Evolutionary conservation across 1,140 invertebrate species (phyloP).

Genomic region (Choristoneura fumiferana): DNA sequence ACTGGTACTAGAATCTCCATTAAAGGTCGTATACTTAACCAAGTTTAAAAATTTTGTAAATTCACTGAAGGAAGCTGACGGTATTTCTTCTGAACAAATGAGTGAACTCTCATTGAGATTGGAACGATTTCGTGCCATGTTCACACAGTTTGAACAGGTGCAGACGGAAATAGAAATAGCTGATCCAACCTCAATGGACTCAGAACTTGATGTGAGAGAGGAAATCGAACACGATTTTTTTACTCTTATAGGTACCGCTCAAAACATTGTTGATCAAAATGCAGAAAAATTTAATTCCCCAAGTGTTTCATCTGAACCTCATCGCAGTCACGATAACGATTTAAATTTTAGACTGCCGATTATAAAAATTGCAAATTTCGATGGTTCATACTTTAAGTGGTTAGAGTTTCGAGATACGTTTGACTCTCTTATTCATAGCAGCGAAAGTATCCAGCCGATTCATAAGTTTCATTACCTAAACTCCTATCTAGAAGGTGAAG

Average conservation of each 20-base stretch:
- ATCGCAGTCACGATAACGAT: too few relatives aligned
- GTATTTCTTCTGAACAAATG: too few relatives aligned
- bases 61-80: too few relatives aligned
- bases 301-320: too few relatives aligned
- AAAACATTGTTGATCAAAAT: neutral
- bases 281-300: neutral
- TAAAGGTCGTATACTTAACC: neutral
- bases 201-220: neutral
- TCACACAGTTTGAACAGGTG: too few relatives aligned
- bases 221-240: slow-evolving; percentile 18
- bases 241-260: neutral
- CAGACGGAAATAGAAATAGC: neutral
- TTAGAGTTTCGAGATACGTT: slow-evolving; percentile 6
- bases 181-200: neutral
- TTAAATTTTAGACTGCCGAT: slow-evolving; percentile 31
- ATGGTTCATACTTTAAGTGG: slow-evolving; percentile 40
- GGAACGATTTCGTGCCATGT: too few relatives aligned
- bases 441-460: slow-evolving; percentile 28
- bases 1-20: too few relatives aligned
- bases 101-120: too few relatives aligned
- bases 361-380: slow-evolving; percentile 38
- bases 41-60: too few relatives aligned
- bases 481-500: slow-evolving; percentile 17
- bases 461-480: slow-evolving; percentile 49
- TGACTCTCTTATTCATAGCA: slow-evolving; percentile 35